Evolutionary conservation across 30 jellyfish, hydroid and myxozoan genomes (phyloP), one percentile per base, ranked within the genome.

Genomic region (Clytia hemisphaerica): DNA sequence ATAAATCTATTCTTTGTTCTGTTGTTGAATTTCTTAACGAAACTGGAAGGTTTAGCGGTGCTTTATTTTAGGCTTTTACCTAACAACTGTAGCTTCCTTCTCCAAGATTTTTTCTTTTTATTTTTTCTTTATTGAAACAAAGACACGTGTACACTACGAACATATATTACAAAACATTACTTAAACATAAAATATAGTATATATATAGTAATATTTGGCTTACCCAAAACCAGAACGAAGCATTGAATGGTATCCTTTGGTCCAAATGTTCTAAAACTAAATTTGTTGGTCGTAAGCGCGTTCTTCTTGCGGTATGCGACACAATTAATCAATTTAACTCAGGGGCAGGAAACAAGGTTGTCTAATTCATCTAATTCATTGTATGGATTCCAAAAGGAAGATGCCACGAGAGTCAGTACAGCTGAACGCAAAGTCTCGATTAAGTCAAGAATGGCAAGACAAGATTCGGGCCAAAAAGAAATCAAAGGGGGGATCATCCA

Each of bases 161-260:
- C n/a, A n/a, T n/a, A n/a, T n/a, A n/a, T n/a, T n/a, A n/a, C n/a
- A n/a, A n/a, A n/a, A n/a, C n/a, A n/a, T n/a, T n/a, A n/a, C n/a
- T n/a, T n/a, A n/a, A n/a, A n/a, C n/a, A n/a, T n/a, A n/a, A n/a
- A n/a, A n/a, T n/a, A n/a, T n/a, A n/a, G n/a, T n/a, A n/a, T n/a
- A n/a, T n/a, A n/a, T n/a, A n/a, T n/a, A n/a, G n/a, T n/a, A n/a
- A n/a, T n/a, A n/a, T n/a, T n/a, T n/a, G 83, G 35, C 38, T 51
- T 26, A 71, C 83, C 27, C 83, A 71, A 32, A 71, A 71, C 37
- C 83, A 71, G 53, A 71, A 53, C 30, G 83, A 71, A 45, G 28
- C 83, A 9, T 31, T 59, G 22, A 50, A 71, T 55, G 63, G 83
- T 34, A 37, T 71, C 53, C 49, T 51, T 15, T 71, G 83, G 83